Evolutionary conservation across 2,888 invertebrate genomes (phyloP), one percentile per base, ranked within the genome.

Genomic region (Hanleya hanleyi): DNA sequence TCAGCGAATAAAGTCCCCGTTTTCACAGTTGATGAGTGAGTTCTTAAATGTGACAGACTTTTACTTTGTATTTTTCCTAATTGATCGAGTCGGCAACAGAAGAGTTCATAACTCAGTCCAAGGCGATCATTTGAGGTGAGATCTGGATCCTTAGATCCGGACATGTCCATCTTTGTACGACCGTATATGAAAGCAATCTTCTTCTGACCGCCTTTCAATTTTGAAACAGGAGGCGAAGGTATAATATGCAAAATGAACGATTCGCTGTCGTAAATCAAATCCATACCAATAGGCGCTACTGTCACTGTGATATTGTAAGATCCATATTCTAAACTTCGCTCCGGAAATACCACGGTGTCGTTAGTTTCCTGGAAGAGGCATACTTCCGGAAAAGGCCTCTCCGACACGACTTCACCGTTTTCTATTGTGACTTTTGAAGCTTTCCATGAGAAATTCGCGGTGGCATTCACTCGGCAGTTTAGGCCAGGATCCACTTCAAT

Each of bases 111-210:
- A 4, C 77, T 72, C 38, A 89, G 77, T 12, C 84, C 88, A 12
- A 84, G 82, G 35, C 81, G 77, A 47, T 81, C 84, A 47, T 82
- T 73, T 9, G 64, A 51, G 0, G 50, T 36, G 32, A 86, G 75
- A 74, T 87, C 87, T 0, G 87, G 87, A 69, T 87, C 86, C 22
- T 79, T 70, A 2, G 85, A 85, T n/a, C 67, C 71, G 7, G 78
- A 77, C 67, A 86, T 78, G 70, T 85, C 83, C 41, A 86, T 74
- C 67, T 83, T 83, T 29, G 84, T 82, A 7, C 79, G 84, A 1
- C 80, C 86, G 67, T 84, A 85, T 9, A 79, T 75, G 70, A 84
- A 75, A 67, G 86, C 80, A 77, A 81, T 81, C 3, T 78, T 77
- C 49, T 78, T 77, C 26, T 83, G 82, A 6, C 80, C 75, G n/a